These are phyloP conservation scores for Gerris lacustris DNA, from an alignment of 2,888 invertebrate species.

Conservation along the genomic window DNA sequence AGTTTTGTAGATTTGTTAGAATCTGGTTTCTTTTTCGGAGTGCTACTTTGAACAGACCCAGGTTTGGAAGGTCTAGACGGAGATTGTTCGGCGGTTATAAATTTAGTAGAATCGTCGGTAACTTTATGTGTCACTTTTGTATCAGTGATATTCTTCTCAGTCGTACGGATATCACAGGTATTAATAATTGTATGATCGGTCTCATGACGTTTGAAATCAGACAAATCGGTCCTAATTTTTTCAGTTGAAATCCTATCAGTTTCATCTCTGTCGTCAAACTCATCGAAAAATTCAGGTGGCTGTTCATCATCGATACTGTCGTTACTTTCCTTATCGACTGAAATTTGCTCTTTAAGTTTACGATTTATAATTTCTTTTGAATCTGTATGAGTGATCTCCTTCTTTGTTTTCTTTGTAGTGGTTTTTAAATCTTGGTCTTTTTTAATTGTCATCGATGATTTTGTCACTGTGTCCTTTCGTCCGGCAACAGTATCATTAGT, in stretches of 20 bases:
- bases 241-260: background rate
- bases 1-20: constrained; percentile 18
- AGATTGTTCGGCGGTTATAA: constrained; percentile 8
- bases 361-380: constrained; percentile 11
- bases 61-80: background rate
- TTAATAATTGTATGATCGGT: background rate
- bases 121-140: background rate
- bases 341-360: constrained; percentile 8
- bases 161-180: background rate
- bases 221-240: background rate
- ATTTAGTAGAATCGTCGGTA: constrained; percentile 16
- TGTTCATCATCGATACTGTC: constrained; percentile 31
- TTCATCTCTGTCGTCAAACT: constrained; percentile 38
- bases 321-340: constrained; percentile 16
- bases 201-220: background rate
- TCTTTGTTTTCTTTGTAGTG: constrained; percentile 14
- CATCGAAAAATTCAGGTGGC: constrained; percentile 42
- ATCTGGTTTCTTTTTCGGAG: constrained; percentile 15
- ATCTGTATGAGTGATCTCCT: constrained; percentile 13
- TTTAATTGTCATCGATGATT: background rate
- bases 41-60: constrained; percentile 14
- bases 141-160: background rate
- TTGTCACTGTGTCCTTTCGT: background rate
- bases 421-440: constrained; percentile 14
- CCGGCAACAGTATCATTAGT: background rate